Percentiles rank a stretch among this genome's conserved stretches.
Evolutionary conservation across 2,113 vertebrate genomes (phyloP).

Genomic region (Cyphomyrus discorhynchus): DNA sequence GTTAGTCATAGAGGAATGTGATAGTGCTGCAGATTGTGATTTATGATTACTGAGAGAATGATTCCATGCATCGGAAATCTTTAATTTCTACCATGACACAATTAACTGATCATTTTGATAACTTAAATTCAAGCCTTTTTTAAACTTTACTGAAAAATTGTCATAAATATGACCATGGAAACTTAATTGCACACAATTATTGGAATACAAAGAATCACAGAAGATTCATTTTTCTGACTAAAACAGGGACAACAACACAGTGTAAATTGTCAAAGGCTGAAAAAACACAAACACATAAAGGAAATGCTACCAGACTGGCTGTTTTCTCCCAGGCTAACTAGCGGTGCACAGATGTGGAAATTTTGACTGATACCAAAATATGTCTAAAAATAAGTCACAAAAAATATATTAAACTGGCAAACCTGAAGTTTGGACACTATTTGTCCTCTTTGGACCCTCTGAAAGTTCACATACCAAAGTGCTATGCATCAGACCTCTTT

Average conservation of each 20-base stretch:
- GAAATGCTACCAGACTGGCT: neutral
- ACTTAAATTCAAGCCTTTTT: neutral
- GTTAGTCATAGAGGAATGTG: neutral
- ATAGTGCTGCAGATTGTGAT: neutral
- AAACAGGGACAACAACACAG: neutral
- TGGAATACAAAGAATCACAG: neutral
- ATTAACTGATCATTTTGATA: neutral
- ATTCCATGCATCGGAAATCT: neutral
- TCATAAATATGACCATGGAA: neutral
- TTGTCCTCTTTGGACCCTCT: neutral
- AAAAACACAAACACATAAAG: neutral
- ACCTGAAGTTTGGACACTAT: neutral
- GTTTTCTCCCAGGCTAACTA: neutral
- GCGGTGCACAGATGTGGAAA: neutral
- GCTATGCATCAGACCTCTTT: neutral
- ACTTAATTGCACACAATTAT: neutral
- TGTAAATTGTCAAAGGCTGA: neutral
- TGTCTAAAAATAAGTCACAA: neutral
- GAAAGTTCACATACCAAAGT: neutral
- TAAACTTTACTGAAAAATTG: neutral
- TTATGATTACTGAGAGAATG: neutral
- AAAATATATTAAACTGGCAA: neutral
- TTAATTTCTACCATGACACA: neutral
- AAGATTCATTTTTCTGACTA: neutral
- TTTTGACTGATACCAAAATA: neutral